Evolutionary conservation across 2,797 vertebrate genomes (phyloP).

Genomic region (Apogon talboti): DNA sequence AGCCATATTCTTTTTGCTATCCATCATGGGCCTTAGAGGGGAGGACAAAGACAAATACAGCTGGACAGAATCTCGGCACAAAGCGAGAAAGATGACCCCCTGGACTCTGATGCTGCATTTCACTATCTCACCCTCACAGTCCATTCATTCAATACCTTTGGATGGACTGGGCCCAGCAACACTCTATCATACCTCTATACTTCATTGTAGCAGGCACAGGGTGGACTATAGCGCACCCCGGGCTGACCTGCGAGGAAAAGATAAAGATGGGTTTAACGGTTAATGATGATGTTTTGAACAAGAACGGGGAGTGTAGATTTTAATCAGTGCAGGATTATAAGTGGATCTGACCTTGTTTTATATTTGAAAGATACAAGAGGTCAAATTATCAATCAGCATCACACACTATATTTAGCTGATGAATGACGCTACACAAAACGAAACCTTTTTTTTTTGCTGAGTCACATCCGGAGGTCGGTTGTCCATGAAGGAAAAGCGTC

Average conservation of each 20-base stretch:
- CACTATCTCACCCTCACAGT: constrained; percentile 67
- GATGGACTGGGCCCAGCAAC: constrained; percentile 40
- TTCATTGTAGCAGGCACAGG: constrained; percentile 14
- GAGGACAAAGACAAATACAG: constrained; percentile 82
- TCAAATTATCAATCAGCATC: constrained; percentile 3
- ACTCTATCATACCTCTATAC: constrained; percentile 56
- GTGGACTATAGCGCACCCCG: constrained; percentile 7
- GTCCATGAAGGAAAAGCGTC: constrained; percentile 10
- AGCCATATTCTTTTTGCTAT: constrained; percentile 73
- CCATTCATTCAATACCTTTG: constrained; percentile 62
- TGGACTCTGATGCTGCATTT: constrained; percentile 69
- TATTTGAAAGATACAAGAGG: constrained; percentile 1
- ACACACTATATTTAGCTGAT: constrained; percentile 19
- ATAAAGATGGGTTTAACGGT: constrained; percentile 45
- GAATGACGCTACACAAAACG: constrained; percentile 22
- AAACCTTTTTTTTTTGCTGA: constrained; percentile 37
- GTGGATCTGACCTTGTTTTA: constrained; percentile 4
- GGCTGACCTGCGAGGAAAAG: background rate
- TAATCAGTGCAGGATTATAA: background rate
- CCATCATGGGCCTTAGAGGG: constrained; percentile 75
- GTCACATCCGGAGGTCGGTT: constrained; percentile 38
- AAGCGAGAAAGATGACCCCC: constrained; percentile 70
- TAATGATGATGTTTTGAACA: constrained; percentile 26
- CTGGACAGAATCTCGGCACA: constrained; percentile 61
- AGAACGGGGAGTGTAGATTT: constrained; percentile 12